Base-by-base conservation (phyloP, 92 coral and sea anemone species). In the Galaxea fascicularis region DNA sequence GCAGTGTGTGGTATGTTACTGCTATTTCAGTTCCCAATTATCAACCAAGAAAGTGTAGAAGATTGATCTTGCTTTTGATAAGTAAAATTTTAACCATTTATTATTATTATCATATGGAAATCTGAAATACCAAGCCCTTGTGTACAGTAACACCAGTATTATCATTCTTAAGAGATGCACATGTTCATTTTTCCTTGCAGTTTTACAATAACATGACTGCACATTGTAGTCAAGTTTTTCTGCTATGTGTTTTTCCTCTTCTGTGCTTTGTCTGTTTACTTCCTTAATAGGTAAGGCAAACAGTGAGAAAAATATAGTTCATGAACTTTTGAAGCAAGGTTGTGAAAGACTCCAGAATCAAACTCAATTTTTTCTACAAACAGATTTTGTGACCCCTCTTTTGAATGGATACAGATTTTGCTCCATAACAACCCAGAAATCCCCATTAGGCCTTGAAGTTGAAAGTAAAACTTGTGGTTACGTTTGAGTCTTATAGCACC, bases 1-100 rank as follows among this genome's bases (percentile, higher is more conserved):
- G 80, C 90, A 70, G 82, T 87, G 56, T 80, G 90, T 82, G 68
- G 87, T 47, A 80, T 87, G 82, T 65, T 87, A 62, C 14, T 73
- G 24, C 74, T 80, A 80, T 81, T 87, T 66, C 87, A 87, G 80
- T 81, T 87, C 70, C 72, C 87, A 46, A 59, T 73, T 64, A 87
- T 87, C 58, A 67, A 52, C 76, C 87, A 81, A 59, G 82, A 87
- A 21, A 68, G 31, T 74, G 89, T 65, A 47, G 81, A 72, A 74
- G 81, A 82, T 71, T 86, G 84, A 78, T n/a, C n/a, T n/a, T 71
- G 39, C 46, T 79, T 79, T 29, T 79, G 64, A 51, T 65, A 10
- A 5, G 47, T 13, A 1, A 64, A 45, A 56, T 44, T 0, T 24
- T 46, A 29, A 65, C 17, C 73, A 35, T 64, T 77, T 14, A 78